Evolutionary conservation across 2,797 vertebrate genomes (phyloP).

Genomic region (Sebastes taczanowskii): DNA sequence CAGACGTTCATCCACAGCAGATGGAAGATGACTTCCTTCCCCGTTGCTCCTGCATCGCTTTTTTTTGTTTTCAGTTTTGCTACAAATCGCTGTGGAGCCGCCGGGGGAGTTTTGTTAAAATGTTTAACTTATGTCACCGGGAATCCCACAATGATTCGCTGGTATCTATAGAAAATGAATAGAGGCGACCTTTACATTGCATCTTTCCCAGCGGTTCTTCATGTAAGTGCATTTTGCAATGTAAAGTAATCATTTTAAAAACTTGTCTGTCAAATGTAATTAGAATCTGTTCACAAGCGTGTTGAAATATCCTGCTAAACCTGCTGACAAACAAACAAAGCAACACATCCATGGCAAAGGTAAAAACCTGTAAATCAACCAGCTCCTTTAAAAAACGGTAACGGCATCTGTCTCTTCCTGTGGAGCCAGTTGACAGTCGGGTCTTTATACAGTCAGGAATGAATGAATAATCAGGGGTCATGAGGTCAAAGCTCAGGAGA

Average conservation of each 20-base stretch:
- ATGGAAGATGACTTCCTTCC: background rate
- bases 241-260: too few relatives aligned
- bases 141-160: background rate
- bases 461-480: slow-evolving; percentile 34
- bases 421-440: slow-evolving; percentile 26
- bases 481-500: slow-evolving; percentile 39
- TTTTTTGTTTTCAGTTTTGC: too few relatives aligned
- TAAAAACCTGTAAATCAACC: background rate
- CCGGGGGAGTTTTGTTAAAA: background rate
- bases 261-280: background rate
- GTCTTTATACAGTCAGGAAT: slow-evolving; percentile 38
- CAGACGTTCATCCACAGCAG: background rate
- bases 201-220: too few relatives aligned
- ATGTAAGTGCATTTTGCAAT: too few relatives aligned
- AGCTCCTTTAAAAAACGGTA: background rate
- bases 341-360: accelerated
- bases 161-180: background rate
- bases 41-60: too few relatives aligned
- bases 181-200: accelerated
- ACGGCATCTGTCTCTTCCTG: background rate
- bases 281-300: background rate
- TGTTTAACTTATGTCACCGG: background rate
- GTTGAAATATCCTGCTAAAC: background rate
- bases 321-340: background rate
- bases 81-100: background rate